These are phyloP conservation scores for Spongilla lacustris DNA, from an alignment of 37 sponge, comb jelly and placozoan genomes.

Conservation along the genomic window DNA sequence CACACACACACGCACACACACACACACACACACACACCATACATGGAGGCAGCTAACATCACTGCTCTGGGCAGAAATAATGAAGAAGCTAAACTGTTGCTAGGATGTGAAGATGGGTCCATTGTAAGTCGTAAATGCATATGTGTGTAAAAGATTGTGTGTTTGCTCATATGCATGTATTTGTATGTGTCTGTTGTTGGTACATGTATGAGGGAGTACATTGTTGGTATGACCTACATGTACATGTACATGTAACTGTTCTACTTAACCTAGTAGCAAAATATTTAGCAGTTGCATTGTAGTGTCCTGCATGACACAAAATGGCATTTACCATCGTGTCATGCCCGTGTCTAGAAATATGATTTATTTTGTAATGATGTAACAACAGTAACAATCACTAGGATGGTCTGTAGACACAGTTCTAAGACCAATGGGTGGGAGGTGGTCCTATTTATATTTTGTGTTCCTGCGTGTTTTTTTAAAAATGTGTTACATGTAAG, in stretches of 20 bases:
- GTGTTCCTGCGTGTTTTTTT: no score
- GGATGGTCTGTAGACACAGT: not conserved
- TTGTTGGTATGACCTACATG: not conserved
- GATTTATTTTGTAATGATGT: no score
- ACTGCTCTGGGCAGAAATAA: conserved; percentile 26
- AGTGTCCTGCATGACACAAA: no score
- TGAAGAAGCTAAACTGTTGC: conserved; percentile 48
- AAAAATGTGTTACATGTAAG: no score
- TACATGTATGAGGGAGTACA: no score
- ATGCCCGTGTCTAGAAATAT: no score
- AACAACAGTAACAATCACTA: no score
- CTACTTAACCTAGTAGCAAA: not conserved
- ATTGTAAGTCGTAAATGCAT: conserved; percentile 39
- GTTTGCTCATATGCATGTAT: no score
- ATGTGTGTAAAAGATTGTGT: not conserved
- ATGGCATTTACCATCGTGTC: no score
- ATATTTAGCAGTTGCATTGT: not conserved
- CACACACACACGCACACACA: not conserved
- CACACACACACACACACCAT: not conserved
- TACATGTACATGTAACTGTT: not conserved
- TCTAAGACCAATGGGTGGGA: no score
- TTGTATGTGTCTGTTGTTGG: no score
- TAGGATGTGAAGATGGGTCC: conserved; percentile 66
- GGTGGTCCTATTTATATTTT: not conserved
- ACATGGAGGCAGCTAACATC: not conserved